These are phyloP conservation scores for Ifrita kowaldi DNA, from an alignment of 2,113 vertebrate genomes.

Conservation along the genomic window DNA sequence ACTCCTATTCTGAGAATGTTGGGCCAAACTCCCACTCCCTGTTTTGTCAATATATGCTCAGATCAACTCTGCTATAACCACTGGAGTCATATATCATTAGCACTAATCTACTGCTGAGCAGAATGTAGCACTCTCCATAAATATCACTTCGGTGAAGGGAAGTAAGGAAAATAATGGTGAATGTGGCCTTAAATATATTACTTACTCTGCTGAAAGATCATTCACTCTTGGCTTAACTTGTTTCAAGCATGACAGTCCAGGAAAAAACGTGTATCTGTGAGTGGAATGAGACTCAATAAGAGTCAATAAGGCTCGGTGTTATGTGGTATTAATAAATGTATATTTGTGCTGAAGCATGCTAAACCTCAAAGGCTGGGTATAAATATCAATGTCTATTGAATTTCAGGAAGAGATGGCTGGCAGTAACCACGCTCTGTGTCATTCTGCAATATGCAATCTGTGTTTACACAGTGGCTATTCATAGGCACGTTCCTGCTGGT, in stretches of 20 bases:
- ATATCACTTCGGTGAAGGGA: neutral
- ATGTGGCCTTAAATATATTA: neutral
- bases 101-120: neutral
- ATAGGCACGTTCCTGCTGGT: neutral
- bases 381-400: slow-evolving; percentile 42
- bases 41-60: neutral
- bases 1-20: neutral
- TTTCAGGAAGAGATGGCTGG: slow-evolving; percentile 24
- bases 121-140: neutral
- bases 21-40: neutral
- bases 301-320: neutral
- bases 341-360: slow-evolving; percentile 44
- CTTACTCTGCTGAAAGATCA: neutral
- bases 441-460: neutral
- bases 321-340: neutral
- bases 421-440: neutral
- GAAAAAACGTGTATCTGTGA: neutral
- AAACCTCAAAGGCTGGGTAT: slow-evolving; percentile 32
- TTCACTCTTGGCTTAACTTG: neutral
- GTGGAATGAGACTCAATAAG: neutral
- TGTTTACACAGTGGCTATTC: slow-evolving; percentile 39
- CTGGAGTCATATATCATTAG: neutral
- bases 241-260: neutral
- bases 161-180: neutral
- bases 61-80: neutral